Evolutionary conservation across 2,797 vertebrate species (phyloP).

Genomic region (Steatocranus sp.): DNA sequence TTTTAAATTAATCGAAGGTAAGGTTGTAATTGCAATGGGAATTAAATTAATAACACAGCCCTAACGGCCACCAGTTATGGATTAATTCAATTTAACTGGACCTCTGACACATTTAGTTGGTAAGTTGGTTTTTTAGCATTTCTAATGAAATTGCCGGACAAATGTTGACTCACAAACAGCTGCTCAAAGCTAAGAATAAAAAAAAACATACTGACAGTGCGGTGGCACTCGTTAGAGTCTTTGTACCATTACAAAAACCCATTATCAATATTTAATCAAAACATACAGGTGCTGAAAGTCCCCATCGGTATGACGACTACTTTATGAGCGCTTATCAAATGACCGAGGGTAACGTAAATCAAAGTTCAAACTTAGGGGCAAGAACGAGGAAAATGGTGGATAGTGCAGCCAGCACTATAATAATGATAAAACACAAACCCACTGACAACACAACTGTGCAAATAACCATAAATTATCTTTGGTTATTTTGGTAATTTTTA

Average conservation of each 20-base stretch:
- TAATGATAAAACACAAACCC: neutral
- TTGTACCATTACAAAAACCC: neutral
- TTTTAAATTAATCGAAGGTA: neutral
- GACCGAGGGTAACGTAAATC: neutral
- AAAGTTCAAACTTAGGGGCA: fast-evolving
- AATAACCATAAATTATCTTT: neutral
- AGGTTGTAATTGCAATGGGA: neutral
- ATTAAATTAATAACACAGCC: neutral
- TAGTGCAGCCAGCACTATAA: neutral
- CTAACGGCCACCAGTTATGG: neutral
- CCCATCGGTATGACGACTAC: neutral
- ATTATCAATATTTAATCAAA: neutral
- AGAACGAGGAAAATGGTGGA: neutral
- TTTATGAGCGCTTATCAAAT: neutral
- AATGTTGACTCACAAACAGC: neutral
- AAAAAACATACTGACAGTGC: neutral
- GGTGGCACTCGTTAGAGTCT: neutral
- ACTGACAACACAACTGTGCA: neutral
- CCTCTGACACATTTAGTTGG: neutral
- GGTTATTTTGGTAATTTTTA: neutral
- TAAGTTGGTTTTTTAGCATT: neutral
- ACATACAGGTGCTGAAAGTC: neutral
- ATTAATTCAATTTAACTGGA: neutral
- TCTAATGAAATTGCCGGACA: neutral
- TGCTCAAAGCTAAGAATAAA: neutral